Percentiles rank a stretch among this genome's conserved stretches.
Conservation (phyloP, 2,113 vertebrate genomes). For the Phodopus roborovskii region DNA sequence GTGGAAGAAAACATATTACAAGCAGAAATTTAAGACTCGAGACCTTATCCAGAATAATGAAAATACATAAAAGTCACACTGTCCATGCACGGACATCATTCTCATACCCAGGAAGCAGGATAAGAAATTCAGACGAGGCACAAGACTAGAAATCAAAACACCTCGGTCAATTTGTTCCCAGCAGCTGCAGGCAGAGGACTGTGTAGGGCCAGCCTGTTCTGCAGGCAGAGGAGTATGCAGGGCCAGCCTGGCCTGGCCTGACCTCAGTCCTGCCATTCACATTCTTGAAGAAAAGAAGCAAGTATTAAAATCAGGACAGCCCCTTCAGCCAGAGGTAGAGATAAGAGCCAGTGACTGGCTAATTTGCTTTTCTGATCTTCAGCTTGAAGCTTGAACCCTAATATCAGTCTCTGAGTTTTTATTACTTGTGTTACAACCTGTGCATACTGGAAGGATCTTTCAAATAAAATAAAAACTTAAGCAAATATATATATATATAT, state of each 20-base stretch:
- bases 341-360: too few species aligned
- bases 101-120: background rate
- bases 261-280: too few species aligned
- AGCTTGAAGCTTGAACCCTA: too few species aligned
- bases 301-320: background rate
- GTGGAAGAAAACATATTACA: conserved; percentile 10
- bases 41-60: background rate
- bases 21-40: background rate
- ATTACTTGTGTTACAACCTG: too few species aligned
- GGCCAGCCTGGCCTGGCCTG: background rate
- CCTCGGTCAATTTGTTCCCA: background rate
- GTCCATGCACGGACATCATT: background rate
- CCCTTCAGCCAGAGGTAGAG: too few species aligned
- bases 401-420: too few species aligned
- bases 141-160: background rate
- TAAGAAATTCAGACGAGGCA: background rate
- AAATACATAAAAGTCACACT: background rate
- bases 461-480: too few species aligned
- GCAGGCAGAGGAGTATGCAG: background rate
- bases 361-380: too few species aligned
- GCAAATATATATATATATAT: too few species aligned
- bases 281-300: background rate
- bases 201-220: background rate
- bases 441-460: too few species aligned
- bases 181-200: background rate